Base-by-base conservation (phyloP, 2,888 invertebrate genomes). In the Perizoma flavofasciatum region DNA sequence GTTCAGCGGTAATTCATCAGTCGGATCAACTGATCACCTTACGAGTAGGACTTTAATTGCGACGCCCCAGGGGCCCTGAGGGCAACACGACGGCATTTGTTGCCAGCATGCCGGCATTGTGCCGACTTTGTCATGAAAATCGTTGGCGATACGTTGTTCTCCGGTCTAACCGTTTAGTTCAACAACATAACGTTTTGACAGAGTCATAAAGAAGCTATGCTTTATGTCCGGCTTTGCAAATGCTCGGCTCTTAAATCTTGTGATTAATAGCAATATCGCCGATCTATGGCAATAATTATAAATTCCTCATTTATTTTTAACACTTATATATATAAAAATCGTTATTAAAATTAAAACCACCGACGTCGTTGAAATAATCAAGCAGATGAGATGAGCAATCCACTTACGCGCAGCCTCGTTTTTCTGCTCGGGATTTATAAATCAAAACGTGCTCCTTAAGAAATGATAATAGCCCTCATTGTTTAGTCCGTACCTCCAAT, bases 391-490 rank as follows among this genome's bases (percentile, higher is more conserved):
- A 55, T 55, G 64, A 58, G 52, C 58, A 60, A 58, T 55, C 45
- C 55, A 49, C 51, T 53, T 50, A 58, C 37, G 49, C 55, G 33
- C 44, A 52, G 55, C 35, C 45, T 51, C 44, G 63, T 66, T 69
- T 72, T 72, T 72, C 72, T 69, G 55, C 63, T 56, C 54, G 53
- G 66, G 61, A 69, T 73, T 69, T 77, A 78, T 81, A 80, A 79
- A 78, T 81, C 81, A 77, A 81, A 77, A 78, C 80, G 80, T 81
- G 81, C 77, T 72, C 74, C 69, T 73, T 77, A 76, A 80, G 79
- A 82, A 82, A 81, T 85, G 83, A 87, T 87, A 85, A 86, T 85
- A 81, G 82, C 82, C 78, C 78, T 85, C 85, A 87, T 89, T 88
- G 85, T 85, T 83, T 82, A 83, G 79, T 82, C 82, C 82, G 82